Conservation (phyloP, 2,797 vertebrate genomes). For the Phataginus tetradactyla region DNA sequence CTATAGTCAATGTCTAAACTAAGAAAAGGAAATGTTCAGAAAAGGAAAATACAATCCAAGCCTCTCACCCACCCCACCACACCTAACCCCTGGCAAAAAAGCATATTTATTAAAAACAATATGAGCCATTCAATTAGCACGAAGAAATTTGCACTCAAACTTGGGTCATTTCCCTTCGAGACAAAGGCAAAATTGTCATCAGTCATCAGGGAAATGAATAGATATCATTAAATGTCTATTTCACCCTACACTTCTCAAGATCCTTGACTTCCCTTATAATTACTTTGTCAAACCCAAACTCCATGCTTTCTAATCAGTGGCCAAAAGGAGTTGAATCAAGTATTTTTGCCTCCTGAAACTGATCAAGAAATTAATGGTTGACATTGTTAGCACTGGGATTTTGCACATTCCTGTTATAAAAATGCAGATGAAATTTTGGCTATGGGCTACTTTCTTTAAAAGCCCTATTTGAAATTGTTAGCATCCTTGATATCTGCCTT, state of each 20-base stretch:
- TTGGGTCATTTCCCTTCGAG: not conserved
- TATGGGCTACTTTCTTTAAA: not conserved
- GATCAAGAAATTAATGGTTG: not conserved
- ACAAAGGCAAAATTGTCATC: not conserved
- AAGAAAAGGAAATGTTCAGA: not conserved
- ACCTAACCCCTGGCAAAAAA: not conserved
- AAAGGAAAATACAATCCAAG: constrained; percentile 19
- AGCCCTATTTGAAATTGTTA: not conserved
- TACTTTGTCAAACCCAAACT: not conserved
- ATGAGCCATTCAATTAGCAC: not conserved
- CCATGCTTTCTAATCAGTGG: not conserved
- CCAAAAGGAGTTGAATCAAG: not conserved
- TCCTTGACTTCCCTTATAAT: not conserved
- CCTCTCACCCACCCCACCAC: not conserved
- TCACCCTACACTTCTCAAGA: not conserved
- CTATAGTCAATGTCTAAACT: constrained; percentile 19
- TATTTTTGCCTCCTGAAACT: not conserved
- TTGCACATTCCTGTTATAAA: not conserved
- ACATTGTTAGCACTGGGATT: not conserved
- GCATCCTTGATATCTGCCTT: not conserved
- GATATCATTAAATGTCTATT: not conserved
- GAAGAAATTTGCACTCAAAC: not conserved
- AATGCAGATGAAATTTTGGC: not conserved
- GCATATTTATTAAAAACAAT: not conserved
- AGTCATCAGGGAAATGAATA: not conserved